Percentiles rank a stretch among this genome's conserved stretches.
Conservation (phyloP, 2,888 invertebrate species). For the Melitaea athalia region DNA sequence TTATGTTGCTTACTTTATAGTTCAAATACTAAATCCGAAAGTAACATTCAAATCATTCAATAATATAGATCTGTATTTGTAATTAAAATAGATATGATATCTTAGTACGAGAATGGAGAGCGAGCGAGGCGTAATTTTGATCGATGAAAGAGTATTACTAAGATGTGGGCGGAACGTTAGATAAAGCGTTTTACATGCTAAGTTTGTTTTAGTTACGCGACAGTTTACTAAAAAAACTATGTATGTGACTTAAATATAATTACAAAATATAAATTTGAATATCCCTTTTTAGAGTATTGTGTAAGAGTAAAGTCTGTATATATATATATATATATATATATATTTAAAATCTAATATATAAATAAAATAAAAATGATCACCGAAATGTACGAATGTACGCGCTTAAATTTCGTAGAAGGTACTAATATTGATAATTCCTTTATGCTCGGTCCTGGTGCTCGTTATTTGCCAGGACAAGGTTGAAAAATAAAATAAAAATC, state of each 20-base stretch:
- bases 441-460: no score
- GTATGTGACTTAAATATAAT: background rate
- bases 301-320: no score
- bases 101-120: conserved; percentile 9
- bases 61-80: background rate
- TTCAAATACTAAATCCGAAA: background rate
- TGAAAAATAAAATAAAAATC: no score
- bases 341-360: no score
- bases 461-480: no score
- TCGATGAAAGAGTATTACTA: conserved; percentile 7
- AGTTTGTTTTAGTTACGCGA: conserved; percentile 10
- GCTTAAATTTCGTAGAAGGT: no score
- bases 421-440: no score
- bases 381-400: no score
- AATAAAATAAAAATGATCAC: no score
- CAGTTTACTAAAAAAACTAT: background rate
- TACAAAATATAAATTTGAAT: background rate
- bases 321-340: no score
- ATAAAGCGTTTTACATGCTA: conserved; percentile 10
- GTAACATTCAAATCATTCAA: background rate
- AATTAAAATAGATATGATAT: conserved; percentile 19
- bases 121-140: conserved; percentile 14
- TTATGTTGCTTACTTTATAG: no score
- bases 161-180: conserved; percentile 8
- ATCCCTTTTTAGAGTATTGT: no score